Evolutionary conservation across 2,797 vertebrate genomes (phyloP), one percentile per base, ranked within the genome.

Genomic region (Setipinna tenuifilis): DNA sequence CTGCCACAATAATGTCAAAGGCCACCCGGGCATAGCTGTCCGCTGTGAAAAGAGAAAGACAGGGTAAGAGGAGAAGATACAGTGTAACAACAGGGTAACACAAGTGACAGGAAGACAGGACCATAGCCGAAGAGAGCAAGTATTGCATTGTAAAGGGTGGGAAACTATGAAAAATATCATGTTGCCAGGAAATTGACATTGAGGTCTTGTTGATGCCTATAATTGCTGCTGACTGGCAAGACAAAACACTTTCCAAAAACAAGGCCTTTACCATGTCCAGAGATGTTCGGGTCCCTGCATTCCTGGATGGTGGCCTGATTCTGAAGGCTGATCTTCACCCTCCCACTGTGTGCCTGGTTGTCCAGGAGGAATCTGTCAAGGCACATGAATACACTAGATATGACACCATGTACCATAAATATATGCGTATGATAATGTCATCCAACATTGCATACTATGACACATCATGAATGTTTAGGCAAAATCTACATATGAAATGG

Each of bases 301-400:
- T 98, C 97, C 87, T 95, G 94, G 88, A 98, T 98, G 86, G 95
- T 92, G 5, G 96, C 96, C 61, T 91, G 89, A 87, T 97, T 98
- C 85, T 94, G 92, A 1, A 99, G 93, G 59, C 83, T 91, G 92
- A 99, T 95, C 93, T 96, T 97, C 9, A 99, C 90, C 86, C 96
- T 94, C 0, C 98, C 97, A 0, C 98, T 99, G 93, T 98, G 97
- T 0, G 97, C 98, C 85, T 92, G 94, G 91, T 99, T 98, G 89
- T 99, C 97, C 85, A 98, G 96, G 0, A 94, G 88, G 83, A 98
- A 98, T 97, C 98, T 98, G 92, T 90, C 0, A 50, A 16, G 50
- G 83, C 4, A 50, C 82, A 81, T 0, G 23, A 87, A 87, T 3
- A 61, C 14, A 84, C 0, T 35, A 80, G 62, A 65, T 58, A 59